Base-by-base conservation (phyloP, 2,888 invertebrate species). In the Lissonota sp. region DNA sequence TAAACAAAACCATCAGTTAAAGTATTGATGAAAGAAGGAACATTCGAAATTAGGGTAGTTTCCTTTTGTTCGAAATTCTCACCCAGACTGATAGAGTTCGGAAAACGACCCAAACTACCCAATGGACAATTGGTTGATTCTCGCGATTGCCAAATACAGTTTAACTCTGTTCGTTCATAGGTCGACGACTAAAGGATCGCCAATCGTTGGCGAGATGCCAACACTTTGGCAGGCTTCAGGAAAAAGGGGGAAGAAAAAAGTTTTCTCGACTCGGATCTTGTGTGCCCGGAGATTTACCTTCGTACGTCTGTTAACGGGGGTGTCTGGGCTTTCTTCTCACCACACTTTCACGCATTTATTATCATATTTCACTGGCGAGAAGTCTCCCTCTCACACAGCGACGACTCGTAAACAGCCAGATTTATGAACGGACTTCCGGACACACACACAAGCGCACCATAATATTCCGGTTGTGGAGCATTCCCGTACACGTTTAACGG, bases 361-460 rank as follows among this genome's bases (percentile, higher is more conserved):
- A 89, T 88, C 89, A 90, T 90, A 90, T 90, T 90, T 90, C 88
- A 90, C 87, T 71, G 81, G 55, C 53, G 49, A 73, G 79, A 79
- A 86, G 86, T 55, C 63, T 78, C 66, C 70, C 16, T 75, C 49
- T 75, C 74, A 75, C 70, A 5, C 26, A 40, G 71, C 55, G 75
- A 79, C 78, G 85, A 87, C 88, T 90, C 86, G 90, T 89, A 90
- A 90, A 91, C 90, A 90, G 88, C 84, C 87, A 90, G 90, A 91
- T 91, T 91, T 91, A 91, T 90, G 90, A 88, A 88, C 88, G 88
- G 87, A 87, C 88, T 89, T 88, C 86, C 87, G 89, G 86, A 87
- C 88, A 89, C 90, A 91, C 90, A 91, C 90, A 89, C 88, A 89
- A 84, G 84, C 84, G 82, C 70, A 80, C 83, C 10, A 51, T 71